These are phyloP conservation scores for Siderastrea siderea DNA, from an alignment of 92 coral and sea anemone species.

Conservation along the genomic window DNA sequence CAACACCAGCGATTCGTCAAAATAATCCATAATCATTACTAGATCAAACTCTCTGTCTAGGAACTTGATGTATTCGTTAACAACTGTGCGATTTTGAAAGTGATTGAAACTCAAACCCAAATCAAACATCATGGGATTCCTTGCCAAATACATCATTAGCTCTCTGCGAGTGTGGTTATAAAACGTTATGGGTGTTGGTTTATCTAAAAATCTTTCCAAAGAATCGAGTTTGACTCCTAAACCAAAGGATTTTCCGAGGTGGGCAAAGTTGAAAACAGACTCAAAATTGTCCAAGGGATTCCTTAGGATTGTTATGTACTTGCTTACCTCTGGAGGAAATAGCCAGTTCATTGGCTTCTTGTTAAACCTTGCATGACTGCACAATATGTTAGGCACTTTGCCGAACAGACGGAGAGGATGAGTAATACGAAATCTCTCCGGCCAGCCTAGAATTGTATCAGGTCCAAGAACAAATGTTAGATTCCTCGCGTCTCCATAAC, in stretches of 20 bases:
- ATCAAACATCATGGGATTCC: too few species aligned
- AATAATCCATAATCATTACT: too few species aligned
- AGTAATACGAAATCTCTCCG: not conserved
- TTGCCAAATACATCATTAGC: constrained; percentile 39
- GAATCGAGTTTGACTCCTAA: not conserved
- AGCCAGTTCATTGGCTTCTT: too few species aligned
- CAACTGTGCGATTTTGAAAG: constrained; percentile 69
- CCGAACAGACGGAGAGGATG: constrained; percentile 40
- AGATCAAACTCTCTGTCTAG: too few species aligned
- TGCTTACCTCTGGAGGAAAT: constrained; percentile 40
- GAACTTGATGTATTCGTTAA: too few species aligned
- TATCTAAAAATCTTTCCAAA: constrained; percentile 1
- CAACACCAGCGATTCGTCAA: too few species aligned
- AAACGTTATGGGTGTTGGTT: not conserved
- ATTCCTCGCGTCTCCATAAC: too few species aligned
- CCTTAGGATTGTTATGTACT: constrained; percentile 71
- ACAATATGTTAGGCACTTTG: constrained; percentile 62
- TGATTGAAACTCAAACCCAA: constrained; percentile 54
- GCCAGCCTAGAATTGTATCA: not conserved
- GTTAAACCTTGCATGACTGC: constrained; percentile 64
- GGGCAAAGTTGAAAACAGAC: too few species aligned
- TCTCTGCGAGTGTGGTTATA: constrained; percentile 47
- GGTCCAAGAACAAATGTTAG: not conserved
- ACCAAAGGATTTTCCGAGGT: not conserved
- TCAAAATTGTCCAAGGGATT: constrained; percentile 41